Evolutionary conservation across 2,113 vertebrate species (phyloP).

Genomic region (Otus sunia): DNA sequence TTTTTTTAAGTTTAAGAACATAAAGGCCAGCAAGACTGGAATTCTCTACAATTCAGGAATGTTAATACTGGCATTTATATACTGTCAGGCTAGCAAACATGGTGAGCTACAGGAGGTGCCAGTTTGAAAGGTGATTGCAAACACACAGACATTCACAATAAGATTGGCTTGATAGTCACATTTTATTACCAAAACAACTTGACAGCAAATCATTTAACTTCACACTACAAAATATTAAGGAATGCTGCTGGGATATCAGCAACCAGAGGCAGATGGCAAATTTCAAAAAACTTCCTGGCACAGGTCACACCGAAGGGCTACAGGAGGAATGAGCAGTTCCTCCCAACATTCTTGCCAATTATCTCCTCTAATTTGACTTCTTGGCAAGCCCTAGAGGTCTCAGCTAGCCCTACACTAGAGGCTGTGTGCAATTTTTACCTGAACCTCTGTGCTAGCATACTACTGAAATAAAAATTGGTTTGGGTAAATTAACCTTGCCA

Average conservation of each 20-base stretch:
- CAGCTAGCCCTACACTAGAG: background rate
- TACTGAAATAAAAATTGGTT: background rate
- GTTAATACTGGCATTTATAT: background rate
- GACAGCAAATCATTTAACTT: background rate
- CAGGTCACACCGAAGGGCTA: background rate
- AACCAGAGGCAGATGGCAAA: background rate
- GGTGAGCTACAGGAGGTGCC: background rate
- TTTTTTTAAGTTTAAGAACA: background rate
- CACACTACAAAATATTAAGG: background rate
- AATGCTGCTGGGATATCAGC: background rate
- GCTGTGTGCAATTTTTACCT: background rate
- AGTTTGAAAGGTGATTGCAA: background rate
- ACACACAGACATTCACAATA: slow-evolving; percentile 7
- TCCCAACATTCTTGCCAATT: background rate
- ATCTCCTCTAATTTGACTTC: background rate
- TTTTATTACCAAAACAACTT: background rate
- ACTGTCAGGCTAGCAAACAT: background rate
- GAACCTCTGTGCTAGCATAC: background rate
- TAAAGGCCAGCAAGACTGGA: background rate
- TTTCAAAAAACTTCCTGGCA: background rate
- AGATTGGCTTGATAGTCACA: slow-evolving; percentile 48
- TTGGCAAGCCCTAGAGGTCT: background rate
- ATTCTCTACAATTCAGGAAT: background rate
- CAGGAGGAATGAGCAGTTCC: background rate
- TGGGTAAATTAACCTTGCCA: background rate